Percentiles rank a stretch among this genome's conserved stretches.
Conservation (phyloP, 1,140 invertebrate species). For the Trichonephila clavata region DNA sequence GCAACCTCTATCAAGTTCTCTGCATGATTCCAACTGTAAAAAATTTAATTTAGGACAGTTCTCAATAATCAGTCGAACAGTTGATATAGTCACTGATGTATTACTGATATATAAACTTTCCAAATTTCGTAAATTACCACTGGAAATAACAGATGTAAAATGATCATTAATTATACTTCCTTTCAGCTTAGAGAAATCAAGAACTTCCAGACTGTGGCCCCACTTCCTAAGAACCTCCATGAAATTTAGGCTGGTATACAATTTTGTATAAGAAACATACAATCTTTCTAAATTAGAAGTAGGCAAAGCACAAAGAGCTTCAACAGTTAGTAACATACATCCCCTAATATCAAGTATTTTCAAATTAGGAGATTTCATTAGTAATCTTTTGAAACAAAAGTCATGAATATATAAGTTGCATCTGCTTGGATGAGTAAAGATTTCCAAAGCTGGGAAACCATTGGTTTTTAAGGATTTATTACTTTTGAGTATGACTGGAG, state of each 20-base stretch:
- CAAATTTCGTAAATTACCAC: not conserved
- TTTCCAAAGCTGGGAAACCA: not conserved
- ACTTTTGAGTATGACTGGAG: not conserved
- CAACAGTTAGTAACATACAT: not conserved
- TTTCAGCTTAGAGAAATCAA: not conserved
- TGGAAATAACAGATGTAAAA: not conserved
- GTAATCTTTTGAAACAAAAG: not conserved
- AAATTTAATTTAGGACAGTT: not conserved
- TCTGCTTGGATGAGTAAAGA: not conserved
- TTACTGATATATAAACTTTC: not conserved
- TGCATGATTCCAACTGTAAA: not conserved
- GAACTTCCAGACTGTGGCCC: not conserved
- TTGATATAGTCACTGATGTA: not conserved
- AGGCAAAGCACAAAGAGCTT: constrained; percentile 6
- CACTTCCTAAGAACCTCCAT: not conserved
- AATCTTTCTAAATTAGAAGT: not conserved
- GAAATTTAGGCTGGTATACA: not conserved
- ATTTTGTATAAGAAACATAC: not conserved
- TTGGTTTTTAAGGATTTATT: not conserved
- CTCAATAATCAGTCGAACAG: not conserved
- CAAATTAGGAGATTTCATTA: not conserved
- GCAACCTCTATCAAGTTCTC: not conserved
- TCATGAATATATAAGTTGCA: not conserved
- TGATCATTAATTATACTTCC: not conserved
- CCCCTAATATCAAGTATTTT: constrained; percentile 1